Conservation (phyloP, 2,888 invertebrate species). For the Caenorhabditis sinica region DNA sequence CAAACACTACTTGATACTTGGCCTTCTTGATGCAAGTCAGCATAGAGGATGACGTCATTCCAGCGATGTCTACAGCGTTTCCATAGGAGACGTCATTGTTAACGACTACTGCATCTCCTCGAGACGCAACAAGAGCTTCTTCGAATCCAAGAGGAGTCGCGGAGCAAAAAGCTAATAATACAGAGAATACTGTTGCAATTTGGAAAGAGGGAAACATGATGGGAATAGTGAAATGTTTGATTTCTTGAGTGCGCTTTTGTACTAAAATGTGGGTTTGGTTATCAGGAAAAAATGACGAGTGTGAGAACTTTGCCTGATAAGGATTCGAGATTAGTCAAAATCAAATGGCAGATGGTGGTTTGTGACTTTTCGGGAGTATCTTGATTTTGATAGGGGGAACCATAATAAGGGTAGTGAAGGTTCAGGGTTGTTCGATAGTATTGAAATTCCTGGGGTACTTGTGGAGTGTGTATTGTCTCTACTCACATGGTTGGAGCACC, state of each 20-base stretch:
- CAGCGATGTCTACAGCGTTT: slow-evolving; percentile 63
- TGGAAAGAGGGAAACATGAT: too few relatives aligned
- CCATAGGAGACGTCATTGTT: slow-evolving; percentile 56
- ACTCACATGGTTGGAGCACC: too few relatives aligned
- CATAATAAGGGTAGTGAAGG: too few relatives aligned
- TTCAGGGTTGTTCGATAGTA: slow-evolving; percentile 50
- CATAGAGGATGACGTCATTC: slow-evolving; percentile 20
- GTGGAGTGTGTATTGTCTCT: too few relatives aligned
- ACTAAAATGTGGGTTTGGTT: background rate
- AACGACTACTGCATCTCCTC: slow-evolving; percentile 36
- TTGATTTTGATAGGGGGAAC: too few relatives aligned
- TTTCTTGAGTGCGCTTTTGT: slow-evolving; percentile 1
- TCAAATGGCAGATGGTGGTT: slow-evolving; percentile 49
- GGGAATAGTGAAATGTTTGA: too few relatives aligned
- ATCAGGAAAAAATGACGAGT: slow-evolving; percentile 38
- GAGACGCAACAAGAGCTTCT: slow-evolving; percentile 2
- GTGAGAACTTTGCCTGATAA: background rate
- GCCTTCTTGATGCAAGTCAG: slow-evolving; percentile 57
- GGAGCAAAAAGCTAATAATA: too few relatives aligned
- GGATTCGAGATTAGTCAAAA: slow-evolving; percentile 39
- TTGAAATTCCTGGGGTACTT: too few relatives aligned
- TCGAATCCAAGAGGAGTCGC: slow-evolving; percentile 22
- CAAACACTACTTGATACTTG: slow-evolving; percentile 62
- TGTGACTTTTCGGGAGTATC: slow-evolving; percentile 16
- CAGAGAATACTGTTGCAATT: too few relatives aligned